Evolutionary conservation across 2,888 invertebrate species (phyloP).

Genomic region (Tubulanus polymorphus): DNA sequence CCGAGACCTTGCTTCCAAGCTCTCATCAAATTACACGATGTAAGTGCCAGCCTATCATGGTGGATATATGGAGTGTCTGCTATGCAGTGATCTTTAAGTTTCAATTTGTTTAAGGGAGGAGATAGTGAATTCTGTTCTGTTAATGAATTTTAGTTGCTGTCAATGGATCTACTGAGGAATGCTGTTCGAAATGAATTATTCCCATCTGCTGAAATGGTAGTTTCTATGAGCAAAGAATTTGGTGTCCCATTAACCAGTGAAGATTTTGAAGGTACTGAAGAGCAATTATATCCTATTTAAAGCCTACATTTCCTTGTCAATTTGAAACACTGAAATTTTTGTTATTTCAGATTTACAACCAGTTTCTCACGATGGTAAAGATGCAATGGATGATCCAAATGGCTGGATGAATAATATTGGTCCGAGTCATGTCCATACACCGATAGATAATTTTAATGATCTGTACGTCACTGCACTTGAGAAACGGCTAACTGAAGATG

Average conservation of each 20-base stretch:
- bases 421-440: conserved; percentile 39
- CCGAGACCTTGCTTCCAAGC: conserved; percentile 49
- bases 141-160: no score
- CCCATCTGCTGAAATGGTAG: conserved; percentile 48
- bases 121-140: no score
- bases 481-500: conserved; percentile 19
- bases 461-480: conserved; percentile 30
- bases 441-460: conserved; percentile 44
- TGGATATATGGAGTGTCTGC: not conserved
- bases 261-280: conserved; percentile 46
- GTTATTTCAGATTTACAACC: conserved; percentile 3
- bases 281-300: not conserved
- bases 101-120: no score
- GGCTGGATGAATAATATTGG: no score
- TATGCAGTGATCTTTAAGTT: no score
- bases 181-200: conserved; percentile 45
- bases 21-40: conserved; percentile 45
- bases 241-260: conserved; percentile 48
- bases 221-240: conserved; percentile 51
- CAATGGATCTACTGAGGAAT: conserved; percentile 31
- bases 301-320: not conserved
- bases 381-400: no score
- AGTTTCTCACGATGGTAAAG: no score
- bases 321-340: not conserved
- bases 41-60: no score